A percentile compares a stretch with the other conserved stretches of the same genome.
These are phyloP conservation scores for Cephalopachus bancanus DNA, from an alignment of 2,797 vertebrate species.

Conservation along the genomic window DNA sequence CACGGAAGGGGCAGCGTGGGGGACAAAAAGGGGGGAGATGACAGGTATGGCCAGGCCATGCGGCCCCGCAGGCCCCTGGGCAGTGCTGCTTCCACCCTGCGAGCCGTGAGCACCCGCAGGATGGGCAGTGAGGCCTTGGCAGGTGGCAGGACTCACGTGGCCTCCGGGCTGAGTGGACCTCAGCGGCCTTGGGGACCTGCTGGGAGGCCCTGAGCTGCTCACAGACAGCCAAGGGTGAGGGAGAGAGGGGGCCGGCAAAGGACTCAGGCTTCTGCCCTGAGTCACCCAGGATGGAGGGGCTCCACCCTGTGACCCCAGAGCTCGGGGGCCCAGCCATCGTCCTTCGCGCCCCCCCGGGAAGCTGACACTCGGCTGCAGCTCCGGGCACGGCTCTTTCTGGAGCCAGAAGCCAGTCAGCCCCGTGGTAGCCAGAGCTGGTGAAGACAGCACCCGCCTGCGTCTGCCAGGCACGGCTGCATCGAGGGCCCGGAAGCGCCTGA, in stretches of 20 bases:
- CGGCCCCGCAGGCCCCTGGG: not conserved
- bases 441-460: fast-evolving
- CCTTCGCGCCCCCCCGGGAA: fast-evolving
- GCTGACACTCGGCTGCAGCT: fast-evolving
- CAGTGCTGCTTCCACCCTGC: not conserved
- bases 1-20: not conserved
- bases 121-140: not conserved
- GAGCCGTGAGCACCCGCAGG: not conserved
- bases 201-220: too few relatives aligned
- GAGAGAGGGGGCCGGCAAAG: too few relatives aligned
- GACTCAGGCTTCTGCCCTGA: not conserved
- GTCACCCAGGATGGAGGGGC: not conserved
- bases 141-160: too few relatives aligned
- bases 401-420: not conserved
- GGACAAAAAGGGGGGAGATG: not conserved
- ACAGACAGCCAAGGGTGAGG: too few relatives aligned
- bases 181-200: not conserved
- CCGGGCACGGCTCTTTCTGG: not conserved
- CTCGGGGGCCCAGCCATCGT: fast-evolving
- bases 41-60: not conserved
- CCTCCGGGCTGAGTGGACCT: too few relatives aligned
- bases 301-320: not conserved
- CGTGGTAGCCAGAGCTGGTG: fast-evolving
- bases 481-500: too few relatives aligned
- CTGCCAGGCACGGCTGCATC: too few relatives aligned